Evolutionary conservation across 2,797 vertebrate genomes (phyloP).

Genomic region (Molothrus ater): DNA sequence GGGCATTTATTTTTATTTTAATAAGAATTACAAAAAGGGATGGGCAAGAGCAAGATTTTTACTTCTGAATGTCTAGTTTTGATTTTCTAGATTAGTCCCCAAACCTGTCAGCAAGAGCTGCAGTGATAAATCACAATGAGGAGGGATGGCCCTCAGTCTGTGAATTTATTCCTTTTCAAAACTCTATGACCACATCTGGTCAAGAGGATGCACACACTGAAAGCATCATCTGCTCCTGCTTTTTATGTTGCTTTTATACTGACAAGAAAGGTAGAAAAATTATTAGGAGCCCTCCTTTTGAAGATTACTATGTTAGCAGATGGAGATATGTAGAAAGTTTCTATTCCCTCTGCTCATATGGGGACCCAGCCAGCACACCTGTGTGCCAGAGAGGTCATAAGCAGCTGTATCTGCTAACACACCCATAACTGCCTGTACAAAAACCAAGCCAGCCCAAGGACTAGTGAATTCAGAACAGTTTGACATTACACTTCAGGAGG

Average conservation of each 20-base stretch:
- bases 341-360: neutral
- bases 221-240: neutral
- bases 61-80: neutral
- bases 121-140: neutral
- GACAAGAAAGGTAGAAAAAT: neutral
- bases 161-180: neutral
- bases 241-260: neutral
- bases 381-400: neutral
- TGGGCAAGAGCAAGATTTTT: neutral
- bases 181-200: neutral
- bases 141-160: neutral
- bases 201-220: neutral
- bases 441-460: neutral
- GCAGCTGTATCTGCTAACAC: neutral
- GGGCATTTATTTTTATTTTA: neutral
- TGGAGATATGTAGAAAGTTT: neutral
- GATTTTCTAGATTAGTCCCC: neutral
- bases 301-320: neutral
- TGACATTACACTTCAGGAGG: neutral
- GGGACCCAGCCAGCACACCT: neutral
- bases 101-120: neutral
- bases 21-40: neutral
- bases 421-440: neutral
- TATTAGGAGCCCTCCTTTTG: neutral
- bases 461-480: neutral